Percentiles rank a stretch among this genome's conserved stretches.
Conservation (phyloP, 37 sponge, comb jelly and placozoan genomes). For the Halichondria panicea region DNA sequence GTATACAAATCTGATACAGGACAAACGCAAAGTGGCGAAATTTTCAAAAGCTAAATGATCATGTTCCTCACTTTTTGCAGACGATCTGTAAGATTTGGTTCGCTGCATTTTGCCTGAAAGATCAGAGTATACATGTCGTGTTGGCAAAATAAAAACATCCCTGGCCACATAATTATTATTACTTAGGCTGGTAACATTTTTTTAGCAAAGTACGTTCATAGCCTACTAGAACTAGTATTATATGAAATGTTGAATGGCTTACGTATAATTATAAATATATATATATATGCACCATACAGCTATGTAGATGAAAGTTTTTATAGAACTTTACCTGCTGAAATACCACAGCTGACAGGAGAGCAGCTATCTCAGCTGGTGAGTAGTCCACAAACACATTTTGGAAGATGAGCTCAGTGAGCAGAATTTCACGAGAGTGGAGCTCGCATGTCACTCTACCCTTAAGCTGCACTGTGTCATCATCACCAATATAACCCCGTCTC, state of each 20-base stretch:
- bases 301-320: background rate
- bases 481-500: constrained; percentile 70
- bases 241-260: background rate
- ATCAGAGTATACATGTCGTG: too few relatives aligned
- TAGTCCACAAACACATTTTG: constrained; percentile 73
- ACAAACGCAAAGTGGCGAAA: too few relatives aligned
- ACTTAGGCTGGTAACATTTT: too few relatives aligned
- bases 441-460: constrained; percentile 93
- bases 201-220: background rate
- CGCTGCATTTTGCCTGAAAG: constrained; percentile 76
- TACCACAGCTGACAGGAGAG: constrained; percentile 90
- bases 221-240: background rate
- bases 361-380: constrained; percentile 81
- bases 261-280: too few relatives aligned
- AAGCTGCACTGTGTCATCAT: constrained; percentile 49
- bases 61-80: constrained; percentile 52
- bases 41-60: background rate
- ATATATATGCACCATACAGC: background rate
- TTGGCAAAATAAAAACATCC: too few relatives aligned
- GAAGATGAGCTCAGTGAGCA: constrained; percentile 93
- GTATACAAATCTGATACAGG: too few relatives aligned
- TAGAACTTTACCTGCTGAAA: constrained; percentile 91
- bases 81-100: constrained; percentile 71
- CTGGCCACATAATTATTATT: too few relatives aligned
- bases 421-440: constrained; percentile 84